Evolutionary conservation across 2,113 vertebrate genomes (phyloP).

Genomic region (Thunnus maccoyii): DNA sequence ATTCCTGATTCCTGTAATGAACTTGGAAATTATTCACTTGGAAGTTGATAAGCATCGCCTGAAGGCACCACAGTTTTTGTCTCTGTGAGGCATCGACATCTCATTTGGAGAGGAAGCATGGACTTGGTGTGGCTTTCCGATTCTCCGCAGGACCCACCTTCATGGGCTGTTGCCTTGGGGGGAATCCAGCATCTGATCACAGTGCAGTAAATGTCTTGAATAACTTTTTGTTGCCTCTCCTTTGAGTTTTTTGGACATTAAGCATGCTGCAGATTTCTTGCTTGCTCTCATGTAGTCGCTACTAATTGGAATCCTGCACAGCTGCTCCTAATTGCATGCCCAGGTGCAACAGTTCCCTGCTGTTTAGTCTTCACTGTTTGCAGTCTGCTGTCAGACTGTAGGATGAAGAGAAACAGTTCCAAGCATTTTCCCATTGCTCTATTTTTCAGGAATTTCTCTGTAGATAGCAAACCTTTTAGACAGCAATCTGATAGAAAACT

Average conservation of each 20-base stretch:
- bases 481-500: neutral
- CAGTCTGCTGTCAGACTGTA: constrained; percentile 10
- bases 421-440: neutral
- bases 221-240: constrained; percentile 16
- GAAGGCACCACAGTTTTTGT: neutral
- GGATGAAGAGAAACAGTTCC: neutral
- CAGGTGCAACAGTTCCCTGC: constrained; percentile 48
- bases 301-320: constrained; percentile 55
- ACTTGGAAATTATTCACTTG: neutral
- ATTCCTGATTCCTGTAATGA: neutral
- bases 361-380: constrained; percentile 39
- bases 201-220: constrained; percentile 24
- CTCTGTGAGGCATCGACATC: neutral
- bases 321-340: constrained; percentile 55
- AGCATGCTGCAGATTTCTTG: neutral
- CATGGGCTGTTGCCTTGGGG: neutral
- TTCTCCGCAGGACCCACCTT: neutral
- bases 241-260: constrained; percentile 19
- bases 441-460: neutral
- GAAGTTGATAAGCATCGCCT: neutral
- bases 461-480: neutral
- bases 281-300: constrained; percentile 10
- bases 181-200: neutral
- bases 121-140: neutral
- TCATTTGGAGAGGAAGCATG: neutral